Evolutionary conservation across 1,140 invertebrate species (phyloP).

Genomic region (Eumeta japonica): DNA sequence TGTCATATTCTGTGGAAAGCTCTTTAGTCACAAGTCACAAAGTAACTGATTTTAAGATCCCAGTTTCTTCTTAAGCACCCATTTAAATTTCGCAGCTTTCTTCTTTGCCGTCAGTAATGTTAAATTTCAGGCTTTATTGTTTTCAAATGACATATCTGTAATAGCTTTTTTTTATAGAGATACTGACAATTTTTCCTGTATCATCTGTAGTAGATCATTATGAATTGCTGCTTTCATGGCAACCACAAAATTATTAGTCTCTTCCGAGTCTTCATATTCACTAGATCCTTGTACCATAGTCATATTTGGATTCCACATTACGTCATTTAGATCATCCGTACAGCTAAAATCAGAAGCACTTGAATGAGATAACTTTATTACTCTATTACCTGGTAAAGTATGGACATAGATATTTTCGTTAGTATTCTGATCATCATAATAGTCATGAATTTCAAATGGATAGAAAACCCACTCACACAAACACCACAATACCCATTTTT

Average conservation of each 20-base stretch:
- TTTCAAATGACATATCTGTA: slow-evolving; percentile 19
- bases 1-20: slow-evolving; percentile 22
- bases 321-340: neutral
- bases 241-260: neutral
- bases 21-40: slow-evolving; percentile 35
- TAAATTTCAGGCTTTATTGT: slow-evolving; percentile 24
- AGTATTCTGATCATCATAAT: slow-evolving; percentile 1
- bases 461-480: no score
- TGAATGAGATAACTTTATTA: neutral
- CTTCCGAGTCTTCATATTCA: slow-evolving; percentile 4
- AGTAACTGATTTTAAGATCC: slow-evolving; percentile 12
- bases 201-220: neutral
- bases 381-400: neutral
- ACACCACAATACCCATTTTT: no score
- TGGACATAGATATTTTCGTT: neutral
- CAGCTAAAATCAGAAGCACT: slow-evolving; percentile 1
- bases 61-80: slow-evolving; percentile 30
- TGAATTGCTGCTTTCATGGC: neutral
- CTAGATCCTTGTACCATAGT: slow-evolving; percentile 1
- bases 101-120: slow-evolving; percentile 15
- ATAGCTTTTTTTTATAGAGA: slow-evolving; percentile 18
- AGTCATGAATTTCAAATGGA: neutral
- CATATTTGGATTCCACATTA: slow-evolving; percentile 3
- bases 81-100: slow-evolving; percentile 24
- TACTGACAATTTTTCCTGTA: slow-evolving; percentile 4